A percentile compares a stretch with the other conserved stretches of the same genome.
These are phyloP conservation scores for Xestoiulus laeticollis DNA, from an alignment of 2,888 invertebrate genomes.

Conservation along the genomic window DNA sequence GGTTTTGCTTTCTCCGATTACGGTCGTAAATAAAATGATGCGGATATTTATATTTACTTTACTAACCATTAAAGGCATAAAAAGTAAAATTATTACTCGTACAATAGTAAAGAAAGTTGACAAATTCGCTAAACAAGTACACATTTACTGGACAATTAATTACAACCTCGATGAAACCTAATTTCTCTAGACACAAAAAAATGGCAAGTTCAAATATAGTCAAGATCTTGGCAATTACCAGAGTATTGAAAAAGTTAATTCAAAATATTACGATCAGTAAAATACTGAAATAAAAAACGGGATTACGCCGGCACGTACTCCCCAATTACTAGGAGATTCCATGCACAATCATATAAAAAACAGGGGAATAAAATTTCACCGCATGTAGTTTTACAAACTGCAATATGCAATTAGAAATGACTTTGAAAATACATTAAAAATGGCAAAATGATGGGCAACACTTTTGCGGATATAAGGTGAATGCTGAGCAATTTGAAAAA, in stretches of 20 bases:
- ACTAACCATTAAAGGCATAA: too few species aligned
- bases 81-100: too few species aligned
- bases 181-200: background rate
- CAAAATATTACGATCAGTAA: background rate
- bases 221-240: background rate
- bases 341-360: background rate
- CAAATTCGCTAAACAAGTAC: background rate
- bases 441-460: background rate
- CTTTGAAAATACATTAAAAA: background rate
- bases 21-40: too few species aligned
- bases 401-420: background rate
- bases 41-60: too few species aligned
- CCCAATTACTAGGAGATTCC: background rate
- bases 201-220: background rate
- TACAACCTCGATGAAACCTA: slow-evolving; percentile 2
- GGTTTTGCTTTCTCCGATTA: too few species aligned
- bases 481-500: background rate
- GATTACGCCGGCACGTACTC: background rate
- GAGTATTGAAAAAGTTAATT: background rate
- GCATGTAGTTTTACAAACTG: background rate
- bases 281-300: background rate
- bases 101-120: too few species aligned
- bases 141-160: slow-evolving; percentile 8
- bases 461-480: background rate
- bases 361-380: background rate